Percentiles rank a stretch among this genome's conserved stretches.
Evolutionary conservation across 2,888 invertebrate species (phyloP).

Genomic region (Drosophila neotestacea): DNA sequence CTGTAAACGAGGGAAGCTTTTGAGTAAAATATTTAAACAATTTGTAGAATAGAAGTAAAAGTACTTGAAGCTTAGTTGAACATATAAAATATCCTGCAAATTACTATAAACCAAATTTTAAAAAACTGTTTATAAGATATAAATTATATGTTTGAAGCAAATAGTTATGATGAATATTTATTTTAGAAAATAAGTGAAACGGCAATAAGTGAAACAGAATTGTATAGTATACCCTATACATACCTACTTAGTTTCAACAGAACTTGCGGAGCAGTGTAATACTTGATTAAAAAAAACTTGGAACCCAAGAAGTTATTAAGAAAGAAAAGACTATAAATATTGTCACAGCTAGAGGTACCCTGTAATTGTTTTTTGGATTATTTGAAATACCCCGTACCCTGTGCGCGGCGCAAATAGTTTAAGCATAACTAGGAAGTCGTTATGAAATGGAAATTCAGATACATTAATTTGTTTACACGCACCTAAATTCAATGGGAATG

Average conservation of each 20-base stretch:
- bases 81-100: not conserved
- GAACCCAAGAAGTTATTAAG: not conserved
- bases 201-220: too few species aligned
- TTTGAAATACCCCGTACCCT: too few species aligned
- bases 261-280: not conserved
- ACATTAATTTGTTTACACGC: not conserved
- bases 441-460: too few species aligned
- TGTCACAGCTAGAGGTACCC: not conserved
- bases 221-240: not conserved
- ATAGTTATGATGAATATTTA: not conserved
- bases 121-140: too few species aligned
- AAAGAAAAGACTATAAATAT: too few species aligned
- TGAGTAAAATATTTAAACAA: not conserved
- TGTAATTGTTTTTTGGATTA: not conserved
- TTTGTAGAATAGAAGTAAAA: not conserved
- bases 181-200: not conserved
- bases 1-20: not conserved
- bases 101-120: not conserved
- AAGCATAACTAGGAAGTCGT: too few species aligned
- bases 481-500: too few species aligned
- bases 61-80: not conserved
- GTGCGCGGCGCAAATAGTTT: too few species aligned
- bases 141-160: not conserved
- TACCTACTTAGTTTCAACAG: not conserved
- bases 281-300: not conserved